Evolutionary conservation across 1,140 invertebrate genomes (phyloP), one percentile per base, ranked within the genome.

Genomic region (Calliopsis andreniformis): DNA sequence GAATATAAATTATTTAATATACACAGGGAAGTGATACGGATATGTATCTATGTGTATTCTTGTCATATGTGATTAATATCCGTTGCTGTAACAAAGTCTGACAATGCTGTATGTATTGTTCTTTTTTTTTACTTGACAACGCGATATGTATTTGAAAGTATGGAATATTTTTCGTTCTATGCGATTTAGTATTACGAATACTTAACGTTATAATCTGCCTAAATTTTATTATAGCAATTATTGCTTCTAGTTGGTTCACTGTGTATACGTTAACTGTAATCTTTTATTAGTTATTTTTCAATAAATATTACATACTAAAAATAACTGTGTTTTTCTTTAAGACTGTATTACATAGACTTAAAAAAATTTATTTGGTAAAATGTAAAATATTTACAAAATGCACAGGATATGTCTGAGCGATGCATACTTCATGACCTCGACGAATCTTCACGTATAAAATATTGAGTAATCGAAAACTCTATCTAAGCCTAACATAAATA

Each of bases 371-470:
- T 56, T 67, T 12, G 3, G 4, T 28, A 28, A 45, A 45, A 16
- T 16, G 18, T 56, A 66, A 72, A 55, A 43, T 75, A 75, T 75
- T 23, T 75, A 75, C 71, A 75, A 67, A 28, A 39, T 10, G 7
- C 14, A 12, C 39, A n/a, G 3, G 8, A 1, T 2, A 28, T n/a
- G n/a, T n/a, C n/a, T n/a, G n/a, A n/a, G n/a, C n/a, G n/a, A n/a
- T n/a, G n/a, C n/a, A n/a, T 64, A 39, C 20, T 12, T 39, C 20
- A 25, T 35, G 18, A 32, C 4, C 0, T 8, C 7, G 28, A 10
- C 35, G 35, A 39, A 39, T n/a, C n/a, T n/a, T n/a, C 35, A 39
- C 4, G 4, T 10, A 10, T 39, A 3, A 10, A 5, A 55, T 56
- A 56, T 28, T 25, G 10, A n/a, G 20, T 23, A 35, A 35, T 59